These are phyloP conservation scores for Zaprionus davidi DNA, from an alignment of 1,140 invertebrate species.

Conservation along the genomic window DNA sequence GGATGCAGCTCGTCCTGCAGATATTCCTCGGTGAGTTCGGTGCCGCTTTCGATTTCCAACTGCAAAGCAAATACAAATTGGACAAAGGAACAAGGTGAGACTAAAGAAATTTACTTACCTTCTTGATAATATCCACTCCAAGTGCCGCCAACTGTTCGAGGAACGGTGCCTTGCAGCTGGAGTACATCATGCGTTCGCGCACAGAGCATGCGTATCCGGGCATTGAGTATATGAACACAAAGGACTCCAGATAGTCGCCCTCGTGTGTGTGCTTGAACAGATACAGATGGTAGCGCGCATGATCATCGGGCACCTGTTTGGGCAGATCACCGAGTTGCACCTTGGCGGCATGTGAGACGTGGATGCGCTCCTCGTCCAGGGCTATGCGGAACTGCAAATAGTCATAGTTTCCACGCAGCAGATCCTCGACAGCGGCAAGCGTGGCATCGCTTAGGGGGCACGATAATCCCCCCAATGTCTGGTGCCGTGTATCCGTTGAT, in stretches of 20 bases:
- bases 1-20: conserved; percentile 97
- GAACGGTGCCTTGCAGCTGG: conserved; percentile 96
- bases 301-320: conserved; percentile 91
- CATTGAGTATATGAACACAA: conserved; percentile 99
- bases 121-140: conserved; percentile 91
- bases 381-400: conserved; percentile 92
- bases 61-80: conserved; percentile 79
- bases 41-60: conserved; percentile 96
- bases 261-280: conserved; percentile 96
- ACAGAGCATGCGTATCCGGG: conserved; percentile 96
- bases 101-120: conserved; percentile 86
- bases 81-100: background rate
- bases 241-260: conserved; percentile 93
- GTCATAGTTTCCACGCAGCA: conserved; percentile 88
- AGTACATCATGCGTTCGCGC: conserved; percentile 99
- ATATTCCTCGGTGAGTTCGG: conserved; percentile 95
- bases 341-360: conserved; percentile 87
- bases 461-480: conserved; percentile 95
- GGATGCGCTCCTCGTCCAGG: conserved; percentile 81
- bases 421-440: conserved; percentile 89
- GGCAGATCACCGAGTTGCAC: conserved; percentile 88
- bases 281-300: conserved; percentile 96
- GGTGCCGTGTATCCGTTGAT: conserved; percentile 93
- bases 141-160: conserved; percentile 91
- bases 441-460: conserved; percentile 96